Evolutionary conservation across 2,797 vertebrate genomes (phyloP).

Genomic region (Gobionotothen gibberifrons): DNA sequence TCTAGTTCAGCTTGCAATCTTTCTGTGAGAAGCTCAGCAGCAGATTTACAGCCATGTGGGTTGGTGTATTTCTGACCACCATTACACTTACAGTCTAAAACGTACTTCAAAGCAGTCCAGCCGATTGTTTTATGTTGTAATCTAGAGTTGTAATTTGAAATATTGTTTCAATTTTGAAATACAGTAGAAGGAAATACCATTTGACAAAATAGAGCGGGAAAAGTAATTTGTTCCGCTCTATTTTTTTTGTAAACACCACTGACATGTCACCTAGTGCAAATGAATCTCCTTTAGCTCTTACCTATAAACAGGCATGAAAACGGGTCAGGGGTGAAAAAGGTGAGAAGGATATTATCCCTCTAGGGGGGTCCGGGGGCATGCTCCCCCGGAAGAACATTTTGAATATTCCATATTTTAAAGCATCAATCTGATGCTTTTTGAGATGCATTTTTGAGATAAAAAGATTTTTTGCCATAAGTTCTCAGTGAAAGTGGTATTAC

Average conservation of each 20-base stretch:
- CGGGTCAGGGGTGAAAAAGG: too few species aligned
- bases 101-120: constrained; percentile 42
- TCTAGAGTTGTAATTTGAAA: constrained; percentile 31
- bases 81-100: constrained; percentile 27
- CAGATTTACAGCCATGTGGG: constrained; percentile 68
- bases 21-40: constrained; percentile 64
- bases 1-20: constrained; percentile 71
- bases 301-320: too few species aligned
- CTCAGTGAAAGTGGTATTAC: too few species aligned
- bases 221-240: too few species aligned
- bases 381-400: too few species aligned
- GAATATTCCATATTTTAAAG: too few species aligned
- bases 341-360: too few species aligned
- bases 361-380: too few species aligned
- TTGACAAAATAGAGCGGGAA: neutral
- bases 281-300: neutral
- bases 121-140: constrained; percentile 20
- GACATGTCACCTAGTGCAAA: neutral
- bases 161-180: constrained; percentile 5
- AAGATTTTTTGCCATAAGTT: too few species aligned
- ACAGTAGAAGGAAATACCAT: neutral
- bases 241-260: neutral
- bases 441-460: too few species aligned
- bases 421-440: too few species aligned
- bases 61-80: constrained; percentile 53